These are phyloP conservation scores for Apostichopus leukothele DNA, from an alignment of 53 echinoderm and acorn worm genomes.

Conservation along the genomic window DNA sequence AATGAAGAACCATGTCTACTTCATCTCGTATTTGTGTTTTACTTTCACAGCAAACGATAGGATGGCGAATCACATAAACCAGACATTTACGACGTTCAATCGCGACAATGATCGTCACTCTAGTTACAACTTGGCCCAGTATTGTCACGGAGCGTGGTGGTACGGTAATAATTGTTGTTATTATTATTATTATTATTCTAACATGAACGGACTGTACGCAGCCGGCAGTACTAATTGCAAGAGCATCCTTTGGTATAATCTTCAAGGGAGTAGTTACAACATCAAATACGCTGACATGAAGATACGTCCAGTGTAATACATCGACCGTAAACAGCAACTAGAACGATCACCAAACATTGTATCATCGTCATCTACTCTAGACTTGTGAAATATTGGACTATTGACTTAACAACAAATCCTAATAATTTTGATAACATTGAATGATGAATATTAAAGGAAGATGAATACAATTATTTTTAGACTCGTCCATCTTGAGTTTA, in stretches of 20 bases:
- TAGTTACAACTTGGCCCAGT: neutral
- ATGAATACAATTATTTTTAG: too few relatives aligned
- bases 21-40: too few relatives aligned
- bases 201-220: slow-evolving; percentile 10
- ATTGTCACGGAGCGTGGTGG: neutral
- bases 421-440: too few relatives aligned
- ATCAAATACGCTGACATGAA: slow-evolving; percentile 1
- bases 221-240: neutral
- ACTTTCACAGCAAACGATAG: too few relatives aligned
- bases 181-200: neutral
- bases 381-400: too few relatives aligned
- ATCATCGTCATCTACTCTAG: too few relatives aligned
- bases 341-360: too few relatives aligned
- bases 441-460: too few relatives aligned
- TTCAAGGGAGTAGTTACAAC: neutral
- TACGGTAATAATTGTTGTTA: neutral
- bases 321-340: too few relatives aligned
- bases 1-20: too few relatives aligned
- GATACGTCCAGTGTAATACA: neutral
- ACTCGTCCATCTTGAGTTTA: too few relatives aligned
- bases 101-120: neutral
- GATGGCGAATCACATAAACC: neutral
- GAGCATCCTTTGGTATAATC: neutral
- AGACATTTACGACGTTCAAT: neutral
- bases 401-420: too few relatives aligned